These are phyloP conservation scores for Ptychodera flava DNA, from an alignment of 35 echinoderm and acorn worm species.

Conservation along the genomic window DNA sequence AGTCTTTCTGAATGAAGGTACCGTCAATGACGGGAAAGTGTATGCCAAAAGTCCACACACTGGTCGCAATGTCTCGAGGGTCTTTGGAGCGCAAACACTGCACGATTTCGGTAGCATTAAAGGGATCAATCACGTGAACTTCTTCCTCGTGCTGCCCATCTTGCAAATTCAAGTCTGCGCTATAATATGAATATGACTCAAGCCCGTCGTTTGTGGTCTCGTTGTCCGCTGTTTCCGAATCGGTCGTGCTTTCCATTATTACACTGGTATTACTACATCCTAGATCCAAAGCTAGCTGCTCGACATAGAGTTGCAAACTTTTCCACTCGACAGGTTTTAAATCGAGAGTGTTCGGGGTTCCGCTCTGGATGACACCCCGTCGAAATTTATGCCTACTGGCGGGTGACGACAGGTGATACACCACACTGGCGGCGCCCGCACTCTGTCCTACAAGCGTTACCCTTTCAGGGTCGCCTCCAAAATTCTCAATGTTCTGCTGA, in stretches of 20 bases:
- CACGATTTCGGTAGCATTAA: constrained; percentile 22
- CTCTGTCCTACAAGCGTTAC: constrained; percentile 40
- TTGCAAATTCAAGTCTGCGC: not conserved
- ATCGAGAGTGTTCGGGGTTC: not conserved
- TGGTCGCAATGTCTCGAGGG: constrained; percentile 39
- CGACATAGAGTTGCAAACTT: not conserved
- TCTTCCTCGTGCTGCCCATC: not conserved
- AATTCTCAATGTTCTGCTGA: constrained; percentile 32
- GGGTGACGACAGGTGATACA: constrained; percentile 20
- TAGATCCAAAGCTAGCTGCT: not conserved
- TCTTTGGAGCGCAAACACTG: constrained; percentile 44
- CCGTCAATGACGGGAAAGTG: constrained; percentile 84
- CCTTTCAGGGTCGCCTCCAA: constrained; percentile 34
- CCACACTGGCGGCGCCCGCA: constrained; percentile 10
- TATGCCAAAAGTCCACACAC: constrained; percentile 35
- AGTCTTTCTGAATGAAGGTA: constrained; percentile 55
- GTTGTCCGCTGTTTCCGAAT: not conserved
- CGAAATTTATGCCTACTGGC: constrained; percentile 20
- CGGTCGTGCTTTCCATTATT: not conserved
- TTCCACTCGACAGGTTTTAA: not conserved
- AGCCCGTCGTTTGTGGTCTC: not conserved
- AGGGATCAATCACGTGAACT: not conserved
- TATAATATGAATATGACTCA: not conserved
- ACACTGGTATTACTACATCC: not conserved
- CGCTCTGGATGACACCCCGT: constrained; percentile 12